phyloP scores from a whole-genome alignment of 2,888 invertebrate genomes.

The Bimastos eiseni region DNA sequence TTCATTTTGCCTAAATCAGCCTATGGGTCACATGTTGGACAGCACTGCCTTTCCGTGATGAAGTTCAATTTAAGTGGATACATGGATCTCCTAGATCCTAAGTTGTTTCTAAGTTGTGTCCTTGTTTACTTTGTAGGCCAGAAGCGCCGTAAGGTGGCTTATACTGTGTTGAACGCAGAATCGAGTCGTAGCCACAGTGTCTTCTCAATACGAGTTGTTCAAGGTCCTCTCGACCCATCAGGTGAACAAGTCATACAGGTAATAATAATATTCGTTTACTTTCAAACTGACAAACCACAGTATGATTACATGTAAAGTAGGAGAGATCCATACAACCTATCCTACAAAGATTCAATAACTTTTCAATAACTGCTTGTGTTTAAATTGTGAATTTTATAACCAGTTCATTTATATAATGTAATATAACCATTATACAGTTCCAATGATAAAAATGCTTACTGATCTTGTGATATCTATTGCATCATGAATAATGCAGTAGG shows the following conservation, averaged over 20 bases:
- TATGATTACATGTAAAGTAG: no score
- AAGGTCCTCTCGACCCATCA: constrained; percentile 69
- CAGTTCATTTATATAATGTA: background rate
- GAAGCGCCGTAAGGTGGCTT: constrained; percentile 85
- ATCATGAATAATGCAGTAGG: no score
- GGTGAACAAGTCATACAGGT: constrained; percentile 73
- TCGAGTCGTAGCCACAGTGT: constrained; percentile 96
- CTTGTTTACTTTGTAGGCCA: constrained; percentile 68
- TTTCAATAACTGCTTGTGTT: background rate
- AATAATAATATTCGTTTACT: no score
- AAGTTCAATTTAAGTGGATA: background rate
- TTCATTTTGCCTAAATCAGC: no score
- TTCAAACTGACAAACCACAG: no score
- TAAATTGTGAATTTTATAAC: background rate
- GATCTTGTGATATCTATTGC: no score
- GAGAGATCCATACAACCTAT: background rate
- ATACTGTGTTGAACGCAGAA: constrained; percentile 88
- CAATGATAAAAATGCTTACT: background rate
- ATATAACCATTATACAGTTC: background rate
- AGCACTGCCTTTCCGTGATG: no score
- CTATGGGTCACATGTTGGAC: no score
- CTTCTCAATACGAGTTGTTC: constrained; percentile 89
- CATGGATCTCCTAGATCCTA: background rate
- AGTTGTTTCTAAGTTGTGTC: background rate
- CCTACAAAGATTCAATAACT: background rate